Percentiles rank a stretch among this genome's conserved stretches.
phyloP scores from a whole-genome alignment of 2,797 vertebrate species.

The Cyclura pinguis region DNA sequence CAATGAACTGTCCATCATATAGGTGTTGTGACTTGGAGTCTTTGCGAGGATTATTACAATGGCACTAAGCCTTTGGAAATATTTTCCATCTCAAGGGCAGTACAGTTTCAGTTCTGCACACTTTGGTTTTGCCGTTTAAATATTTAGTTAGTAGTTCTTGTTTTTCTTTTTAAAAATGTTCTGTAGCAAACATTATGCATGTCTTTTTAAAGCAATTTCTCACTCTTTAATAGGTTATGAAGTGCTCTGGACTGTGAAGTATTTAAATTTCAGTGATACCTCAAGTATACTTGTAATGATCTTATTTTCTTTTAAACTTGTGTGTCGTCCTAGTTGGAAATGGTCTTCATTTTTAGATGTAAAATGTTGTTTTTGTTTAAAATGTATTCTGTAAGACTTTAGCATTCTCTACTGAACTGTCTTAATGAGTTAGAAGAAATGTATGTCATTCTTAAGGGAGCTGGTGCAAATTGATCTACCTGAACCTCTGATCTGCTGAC shows the following conservation, averaged over 20 bases:
- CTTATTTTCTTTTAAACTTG: not conserved
- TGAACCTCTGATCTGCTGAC: not conserved
- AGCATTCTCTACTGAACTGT: not conserved
- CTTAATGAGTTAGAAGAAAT: conserved; percentile 18
- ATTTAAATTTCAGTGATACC: not conserved
- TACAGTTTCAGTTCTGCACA: no score
- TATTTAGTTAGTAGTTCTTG: not conserved
- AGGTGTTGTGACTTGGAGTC: no score
- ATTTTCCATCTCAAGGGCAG: no score
- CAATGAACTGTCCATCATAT: no score
- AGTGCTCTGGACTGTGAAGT: not conserved
- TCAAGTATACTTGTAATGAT: not conserved
- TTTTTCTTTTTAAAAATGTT: not conserved
- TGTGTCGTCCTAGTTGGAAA: not conserved
- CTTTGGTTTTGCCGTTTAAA: no score
- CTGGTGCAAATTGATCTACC: not conserved
- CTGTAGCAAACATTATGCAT: not conserved
- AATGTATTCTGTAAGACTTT: accelerated
- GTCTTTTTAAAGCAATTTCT: conserved; percentile 16
- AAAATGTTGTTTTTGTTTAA: not conserved
- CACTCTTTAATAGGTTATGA: conserved; percentile 15
- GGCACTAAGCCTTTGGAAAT: no score
- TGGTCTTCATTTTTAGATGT: not conserved
- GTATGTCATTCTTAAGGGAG: conserved; percentile 1
- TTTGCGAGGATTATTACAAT: no score